Conservation (phyloP, 2,888 invertebrate genomes). For the Parnassius mnemosyne region DNA sequence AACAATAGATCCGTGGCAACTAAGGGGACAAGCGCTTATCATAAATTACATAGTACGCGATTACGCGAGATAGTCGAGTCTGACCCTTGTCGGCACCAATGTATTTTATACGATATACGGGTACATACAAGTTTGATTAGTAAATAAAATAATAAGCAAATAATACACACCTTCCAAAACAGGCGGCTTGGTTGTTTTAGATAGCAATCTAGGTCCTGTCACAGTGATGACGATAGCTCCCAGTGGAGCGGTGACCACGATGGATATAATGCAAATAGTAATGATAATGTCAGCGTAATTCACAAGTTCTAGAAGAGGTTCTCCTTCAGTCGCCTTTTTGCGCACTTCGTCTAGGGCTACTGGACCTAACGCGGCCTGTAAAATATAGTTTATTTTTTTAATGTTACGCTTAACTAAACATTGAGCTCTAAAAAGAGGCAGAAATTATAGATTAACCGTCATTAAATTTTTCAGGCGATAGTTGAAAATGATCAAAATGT, state of each 20-base stretch:
- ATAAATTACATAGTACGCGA: no score
- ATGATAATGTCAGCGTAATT: conserved; percentile 86
- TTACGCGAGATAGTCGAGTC: no score
- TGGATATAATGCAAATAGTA: conserved; percentile 89
- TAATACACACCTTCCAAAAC: conserved; percentile 79
- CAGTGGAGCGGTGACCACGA: conserved; percentile 90
- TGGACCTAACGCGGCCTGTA: conserved; percentile 89
- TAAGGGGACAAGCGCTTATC: no score
- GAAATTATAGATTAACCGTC: no score
- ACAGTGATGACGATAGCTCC: conserved; percentile 91
- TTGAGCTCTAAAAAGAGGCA: not conserved
- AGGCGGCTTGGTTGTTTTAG: conserved; percentile 87
- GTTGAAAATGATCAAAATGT: no score
- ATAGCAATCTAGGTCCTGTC: conserved; percentile 88
- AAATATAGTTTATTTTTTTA: conserved; percentile 11
- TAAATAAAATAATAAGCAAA: not conserved
- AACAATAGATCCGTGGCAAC: no score
- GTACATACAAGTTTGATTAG: not conserved
- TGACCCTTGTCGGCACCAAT: no score
- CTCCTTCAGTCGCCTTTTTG: conserved; percentile 50
- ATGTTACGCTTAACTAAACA: not conserved
- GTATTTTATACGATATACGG: no score
- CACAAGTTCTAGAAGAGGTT: conserved; percentile 67
- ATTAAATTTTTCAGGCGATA: no score
- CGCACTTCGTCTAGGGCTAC: conserved; percentile 85